Percentiles rank a stretch among this genome's conserved stretches.
These are phyloP conservation scores for Acanthosepion pharaonis DNA, from an alignment of 2,888 invertebrate genomes.

Conservation along the genomic window DNA sequence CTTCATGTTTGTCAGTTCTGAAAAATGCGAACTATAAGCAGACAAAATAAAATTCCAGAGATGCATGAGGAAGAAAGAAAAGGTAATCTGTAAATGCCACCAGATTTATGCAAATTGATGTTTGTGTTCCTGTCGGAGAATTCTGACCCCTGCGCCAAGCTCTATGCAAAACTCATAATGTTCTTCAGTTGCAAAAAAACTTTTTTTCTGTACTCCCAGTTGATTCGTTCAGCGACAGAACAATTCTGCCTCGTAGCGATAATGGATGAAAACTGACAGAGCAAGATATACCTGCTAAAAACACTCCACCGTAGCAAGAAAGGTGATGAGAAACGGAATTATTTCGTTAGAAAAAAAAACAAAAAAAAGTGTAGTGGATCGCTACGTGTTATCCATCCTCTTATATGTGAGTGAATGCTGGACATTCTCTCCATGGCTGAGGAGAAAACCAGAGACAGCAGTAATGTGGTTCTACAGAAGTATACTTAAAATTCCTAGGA, in stretches of 20 bases:
- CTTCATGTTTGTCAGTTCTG: not conserved
- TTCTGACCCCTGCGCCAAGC: not conserved
- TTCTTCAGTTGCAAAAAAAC: not conserved
- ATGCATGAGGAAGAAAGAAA: not conserved
- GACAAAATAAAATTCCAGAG: not conserved
- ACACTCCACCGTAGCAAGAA: not conserved
- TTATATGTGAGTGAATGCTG: too few relatives aligned
- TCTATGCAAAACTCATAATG: not conserved
- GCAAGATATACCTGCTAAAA: not conserved
- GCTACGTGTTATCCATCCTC: too few relatives aligned
- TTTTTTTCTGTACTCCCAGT: not conserved
- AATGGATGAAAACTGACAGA: not conserved
- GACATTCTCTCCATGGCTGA: too few relatives aligned
- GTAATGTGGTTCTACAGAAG: too few relatives aligned
- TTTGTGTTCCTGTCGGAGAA: not conserved
- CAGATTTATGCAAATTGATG: not conserved
- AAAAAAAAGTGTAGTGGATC: too few relatives aligned
- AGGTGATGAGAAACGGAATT: too few relatives aligned
- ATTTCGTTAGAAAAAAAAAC: too few relatives aligned
- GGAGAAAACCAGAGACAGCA: too few relatives aligned
- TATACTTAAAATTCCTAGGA: too few relatives aligned
- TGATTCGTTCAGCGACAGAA: not conserved
- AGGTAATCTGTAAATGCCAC: not conserved
- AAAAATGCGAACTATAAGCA: accelerated
- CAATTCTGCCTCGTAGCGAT: not conserved